Conservation (phyloP, 2,888 invertebrate genomes). For the Drosophila helvetica region DNA sequence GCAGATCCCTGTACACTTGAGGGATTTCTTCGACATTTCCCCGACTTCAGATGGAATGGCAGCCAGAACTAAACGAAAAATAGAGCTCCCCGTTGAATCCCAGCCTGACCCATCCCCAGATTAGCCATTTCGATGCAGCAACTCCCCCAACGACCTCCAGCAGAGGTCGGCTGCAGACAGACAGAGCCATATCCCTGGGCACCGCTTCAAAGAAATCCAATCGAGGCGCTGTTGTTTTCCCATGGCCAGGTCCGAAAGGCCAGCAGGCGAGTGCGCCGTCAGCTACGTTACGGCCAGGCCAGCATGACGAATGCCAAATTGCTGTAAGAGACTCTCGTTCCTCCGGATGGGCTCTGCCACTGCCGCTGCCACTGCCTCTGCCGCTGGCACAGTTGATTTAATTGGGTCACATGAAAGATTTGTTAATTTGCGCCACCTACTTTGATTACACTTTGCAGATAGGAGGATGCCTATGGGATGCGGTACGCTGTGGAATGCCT, state of each 20-base stretch:
- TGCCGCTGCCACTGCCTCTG: neutral
- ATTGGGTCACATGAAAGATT: slow-evolving; percentile 78
- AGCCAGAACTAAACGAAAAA: no score
- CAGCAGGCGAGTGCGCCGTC: slow-evolving; percentile 42
- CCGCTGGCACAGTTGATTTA: slow-evolving; percentile 63
- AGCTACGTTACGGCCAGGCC: no score
- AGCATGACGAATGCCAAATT: slow-evolving; percentile 79
- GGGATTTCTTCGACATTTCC: no score
- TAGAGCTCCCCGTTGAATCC: neutral
- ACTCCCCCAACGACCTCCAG: slow-evolving; percentile 35
- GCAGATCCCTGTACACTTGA: no score
- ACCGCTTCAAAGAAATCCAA: slow-evolving; percentile 39
- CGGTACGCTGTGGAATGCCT: slow-evolving; percentile 56
- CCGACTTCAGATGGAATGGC: no score
- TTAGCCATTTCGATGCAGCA: slow-evolving; percentile 35
- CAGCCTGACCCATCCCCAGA: slow-evolving; percentile 11
- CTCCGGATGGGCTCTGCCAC: neutral
- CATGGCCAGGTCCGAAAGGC: slow-evolving; percentile 24
- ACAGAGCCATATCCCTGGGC: slow-evolving; percentile 4
- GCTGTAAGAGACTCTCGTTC: neutral
- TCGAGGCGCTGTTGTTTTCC: slow-evolving; percentile 40
- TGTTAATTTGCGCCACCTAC: slow-evolving; percentile 80
- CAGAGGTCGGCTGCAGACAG: slow-evolving; percentile 21
- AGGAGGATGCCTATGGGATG: slow-evolving; percentile 20
- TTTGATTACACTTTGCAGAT: slow-evolving; percentile 73